Percentiles rank a stretch among this genome's conserved stretches.
These are phyloP conservation scores for Apocrypta bakeri DNA, from an alignment of 1,140 invertebrate species.

Conservation along the genomic window DNA sequence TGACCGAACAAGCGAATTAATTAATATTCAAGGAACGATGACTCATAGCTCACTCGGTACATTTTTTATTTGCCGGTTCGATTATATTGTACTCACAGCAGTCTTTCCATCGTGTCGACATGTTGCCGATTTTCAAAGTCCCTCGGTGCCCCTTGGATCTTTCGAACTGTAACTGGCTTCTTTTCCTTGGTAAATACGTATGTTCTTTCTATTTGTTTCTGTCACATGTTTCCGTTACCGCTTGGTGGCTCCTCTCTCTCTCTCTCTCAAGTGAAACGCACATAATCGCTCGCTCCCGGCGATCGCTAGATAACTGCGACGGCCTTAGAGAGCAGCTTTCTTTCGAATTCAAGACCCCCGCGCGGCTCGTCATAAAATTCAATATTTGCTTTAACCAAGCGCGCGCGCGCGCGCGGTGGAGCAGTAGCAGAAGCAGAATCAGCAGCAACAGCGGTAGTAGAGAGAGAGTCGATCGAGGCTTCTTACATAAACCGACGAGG, in stretches of 20 bases:
- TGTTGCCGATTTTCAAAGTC: background rate
- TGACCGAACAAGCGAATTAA: too few species aligned
- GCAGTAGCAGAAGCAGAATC: too few species aligned
- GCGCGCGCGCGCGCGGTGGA: too few species aligned
- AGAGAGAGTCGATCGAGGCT: background rate
- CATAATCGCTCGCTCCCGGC: background rate
- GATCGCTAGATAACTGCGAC: conserved; percentile 20
- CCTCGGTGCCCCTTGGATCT: too few species aligned
- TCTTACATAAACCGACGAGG: background rate
- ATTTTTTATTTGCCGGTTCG: too few species aligned
- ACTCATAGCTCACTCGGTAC: too few species aligned
- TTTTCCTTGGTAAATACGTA: too few species aligned
- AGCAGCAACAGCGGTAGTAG: background rate
- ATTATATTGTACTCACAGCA: conserved; percentile 35
- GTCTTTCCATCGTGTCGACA: conserved; percentile 28
- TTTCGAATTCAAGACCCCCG: background rate
- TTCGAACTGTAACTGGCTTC: too few species aligned
- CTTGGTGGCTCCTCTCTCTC: background rate
- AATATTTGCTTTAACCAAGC: conserved; percentile 22
- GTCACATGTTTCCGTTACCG: too few species aligned
- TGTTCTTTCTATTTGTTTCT: too few species aligned
- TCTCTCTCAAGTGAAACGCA: background rate
- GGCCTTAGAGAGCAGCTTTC: conserved; percentile 12
- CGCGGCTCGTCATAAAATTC: conserved; percentile 16
- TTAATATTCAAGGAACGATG: too few species aligned